Conservation (phyloP, 2,113 vertebrate species). For the Pteruthius melanotis region DNA sequence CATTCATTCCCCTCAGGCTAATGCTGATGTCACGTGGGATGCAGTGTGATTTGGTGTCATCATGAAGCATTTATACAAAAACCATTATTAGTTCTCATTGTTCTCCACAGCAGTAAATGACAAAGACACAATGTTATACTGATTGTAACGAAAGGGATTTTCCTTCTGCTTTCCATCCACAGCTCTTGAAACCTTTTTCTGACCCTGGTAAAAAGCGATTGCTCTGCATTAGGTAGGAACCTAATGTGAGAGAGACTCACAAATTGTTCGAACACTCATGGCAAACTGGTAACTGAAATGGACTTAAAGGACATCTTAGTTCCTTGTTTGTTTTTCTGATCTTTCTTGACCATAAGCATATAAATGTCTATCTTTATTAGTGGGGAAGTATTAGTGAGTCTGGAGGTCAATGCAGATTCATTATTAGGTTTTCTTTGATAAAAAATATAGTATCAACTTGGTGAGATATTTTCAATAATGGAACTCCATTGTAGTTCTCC, state of each 20-base stretch:
- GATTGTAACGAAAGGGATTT: not conserved
- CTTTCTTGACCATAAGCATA: not conserved
- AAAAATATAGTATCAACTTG: not conserved
- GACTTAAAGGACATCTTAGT: not conserved
- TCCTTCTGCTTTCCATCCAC: not conserved
- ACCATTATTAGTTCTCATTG: not conserved
- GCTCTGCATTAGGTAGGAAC: not conserved
- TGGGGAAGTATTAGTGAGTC: not conserved
- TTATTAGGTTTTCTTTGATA: slow-evolving; percentile 27
- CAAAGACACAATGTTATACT: not conserved
- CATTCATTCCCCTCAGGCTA: not conserved
- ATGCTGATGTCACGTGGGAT: not conserved
- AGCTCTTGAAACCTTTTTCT: not conserved
- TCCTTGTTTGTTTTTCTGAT: not conserved
- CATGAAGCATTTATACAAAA: not conserved
- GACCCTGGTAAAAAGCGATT: not conserved
- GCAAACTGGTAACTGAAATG: not conserved
- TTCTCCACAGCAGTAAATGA: not conserved
- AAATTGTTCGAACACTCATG: not conserved
- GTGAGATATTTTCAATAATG: not conserved
- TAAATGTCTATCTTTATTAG: not conserved
- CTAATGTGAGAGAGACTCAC: not conserved
- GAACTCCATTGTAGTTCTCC: not conserved
- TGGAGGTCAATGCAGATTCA: not conserved
- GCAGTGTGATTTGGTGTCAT: not conserved